Conservation (phyloP, 2,797 vertebrate species). For the Pyrocephalus nanus region DNA sequence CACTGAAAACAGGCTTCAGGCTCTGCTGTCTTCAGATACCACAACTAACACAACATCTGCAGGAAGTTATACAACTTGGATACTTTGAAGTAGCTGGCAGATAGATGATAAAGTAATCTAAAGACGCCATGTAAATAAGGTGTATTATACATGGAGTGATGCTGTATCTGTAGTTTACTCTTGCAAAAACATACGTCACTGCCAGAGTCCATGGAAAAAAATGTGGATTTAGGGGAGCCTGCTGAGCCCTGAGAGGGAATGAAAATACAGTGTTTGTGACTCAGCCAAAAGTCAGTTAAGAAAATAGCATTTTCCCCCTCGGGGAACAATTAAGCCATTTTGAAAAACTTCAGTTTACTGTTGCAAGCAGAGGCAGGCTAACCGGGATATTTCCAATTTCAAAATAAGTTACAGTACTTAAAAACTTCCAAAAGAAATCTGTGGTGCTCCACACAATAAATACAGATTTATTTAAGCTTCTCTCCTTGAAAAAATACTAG, state of each 20-base stretch:
- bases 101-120: neutral
- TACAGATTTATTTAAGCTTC: neutral
- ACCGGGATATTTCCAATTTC: neutral
- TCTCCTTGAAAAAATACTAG: neutral
- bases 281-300: neutral
- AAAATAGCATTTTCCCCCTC: constrained; percentile 12
- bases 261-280: neutral
- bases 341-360: neutral
- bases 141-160: neutral
- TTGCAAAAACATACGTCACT: neutral
- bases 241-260: neutral
- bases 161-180: neutral
- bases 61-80: neutral
- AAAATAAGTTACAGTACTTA: neutral
- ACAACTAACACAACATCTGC: neutral
- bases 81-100: neutral
- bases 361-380: neutral
- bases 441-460: neutral
- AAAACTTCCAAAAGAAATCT: neutral
- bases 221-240: neutral
- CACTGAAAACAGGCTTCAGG: constrained; percentile 24
- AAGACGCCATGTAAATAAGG: neutral
- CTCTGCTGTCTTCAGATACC: constrained; percentile 22
- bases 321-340: neutral
- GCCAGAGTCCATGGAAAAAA: neutral